Conservation (phyloP, 2,888 invertebrate genomes). For the Clistopyga incitator region DNA sequence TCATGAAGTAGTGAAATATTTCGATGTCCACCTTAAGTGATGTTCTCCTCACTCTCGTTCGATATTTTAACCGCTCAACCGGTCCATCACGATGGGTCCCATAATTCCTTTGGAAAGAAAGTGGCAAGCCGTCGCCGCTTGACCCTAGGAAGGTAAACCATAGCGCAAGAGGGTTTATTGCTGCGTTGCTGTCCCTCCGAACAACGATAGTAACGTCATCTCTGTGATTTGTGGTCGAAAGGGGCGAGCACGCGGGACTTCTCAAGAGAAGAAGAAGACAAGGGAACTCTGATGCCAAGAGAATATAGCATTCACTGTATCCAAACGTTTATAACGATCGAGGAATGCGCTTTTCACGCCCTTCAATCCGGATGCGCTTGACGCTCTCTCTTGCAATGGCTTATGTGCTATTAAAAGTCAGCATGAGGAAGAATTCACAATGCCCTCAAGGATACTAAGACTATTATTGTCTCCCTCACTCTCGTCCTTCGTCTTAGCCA, state of each 20-base stretch:
- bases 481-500: slow-evolving; percentile 46
- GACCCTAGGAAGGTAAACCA: slow-evolving; percentile 62
- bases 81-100: neutral
- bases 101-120: slow-evolving; percentile 31
- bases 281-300: slow-evolving; percentile 61
- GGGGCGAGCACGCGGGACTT: slow-evolving; percentile 67
- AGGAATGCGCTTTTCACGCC: slow-evolving; percentile 80
- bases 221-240: slow-evolving; percentile 78
- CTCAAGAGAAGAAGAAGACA: slow-evolving; percentile 33
- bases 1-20: neutral
- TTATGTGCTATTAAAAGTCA: slow-evolving; percentile 59
- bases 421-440: slow-evolving; percentile 48
- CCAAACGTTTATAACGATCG: slow-evolving; percentile 74
- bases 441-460: slow-evolving; percentile 42
- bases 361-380: slow-evolving; percentile 76
- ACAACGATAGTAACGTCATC: slow-evolving; percentile 77
- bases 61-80: neutral
- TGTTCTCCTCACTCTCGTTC: neutral
- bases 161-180: slow-evolving; percentile 74
- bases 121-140: slow-evolving; percentile 51
- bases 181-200: slow-evolving; percentile 71
- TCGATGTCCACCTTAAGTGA: neutral
- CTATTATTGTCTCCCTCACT: slow-evolving; percentile 45
- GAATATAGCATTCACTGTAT: slow-evolving; percentile 53
- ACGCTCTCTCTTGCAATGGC: slow-evolving; percentile 25